Base-by-base conservation (phyloP, 1,140 invertebrate species). In the Aleiodes sp. region DNA sequence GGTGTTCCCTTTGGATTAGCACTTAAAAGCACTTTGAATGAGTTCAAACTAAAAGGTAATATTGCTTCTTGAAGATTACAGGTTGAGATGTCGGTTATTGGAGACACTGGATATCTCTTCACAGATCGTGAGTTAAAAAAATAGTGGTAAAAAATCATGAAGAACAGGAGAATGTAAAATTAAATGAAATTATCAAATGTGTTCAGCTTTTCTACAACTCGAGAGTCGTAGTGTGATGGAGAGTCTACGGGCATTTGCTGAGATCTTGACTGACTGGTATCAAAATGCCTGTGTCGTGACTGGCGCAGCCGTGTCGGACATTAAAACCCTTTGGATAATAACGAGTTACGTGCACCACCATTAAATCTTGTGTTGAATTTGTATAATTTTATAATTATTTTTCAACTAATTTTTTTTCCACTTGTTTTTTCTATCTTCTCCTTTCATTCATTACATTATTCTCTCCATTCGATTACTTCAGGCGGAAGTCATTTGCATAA, bases 251-350 rank as follows among this genome's bases (percentile, higher is more conserved):
- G 19, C 41, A 46, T 39, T 67, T 2, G 29, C 19, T 12, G 37
- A 62, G 14, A 19, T 67, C 4, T 43, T 67, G n/a, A 60, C 29
- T 35, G 26, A 46, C 4, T 67, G 68, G 59, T 73, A 70, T 56
- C 28, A 35, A 28, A 60, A 52, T 46, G 46, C 43, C 16, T 26
- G 28, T 31, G 39, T 70, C 59, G 60, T 65, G 31, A 57, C 65
- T 52, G 60, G 52, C 8, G 37, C 65, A 37, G 65, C 65, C 68
- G 61, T 74, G 35, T 70, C 66, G 26, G 73, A 74, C 70, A 70
- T 74, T 64, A 68, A 69, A 68, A 66, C 65, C 28, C 59, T 70
- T 46, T 79, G 78, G 76, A 68, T 65, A 19, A 71, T 62, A 68
- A 79, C 76, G 71, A 60, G 78, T 79, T 65, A 70, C 4, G 29